Percentiles rank a stretch among this genome's conserved stretches.
phyloP scores from a whole-genome alignment of 2,888 invertebrate genomes.

The Junonia oenone region DNA sequence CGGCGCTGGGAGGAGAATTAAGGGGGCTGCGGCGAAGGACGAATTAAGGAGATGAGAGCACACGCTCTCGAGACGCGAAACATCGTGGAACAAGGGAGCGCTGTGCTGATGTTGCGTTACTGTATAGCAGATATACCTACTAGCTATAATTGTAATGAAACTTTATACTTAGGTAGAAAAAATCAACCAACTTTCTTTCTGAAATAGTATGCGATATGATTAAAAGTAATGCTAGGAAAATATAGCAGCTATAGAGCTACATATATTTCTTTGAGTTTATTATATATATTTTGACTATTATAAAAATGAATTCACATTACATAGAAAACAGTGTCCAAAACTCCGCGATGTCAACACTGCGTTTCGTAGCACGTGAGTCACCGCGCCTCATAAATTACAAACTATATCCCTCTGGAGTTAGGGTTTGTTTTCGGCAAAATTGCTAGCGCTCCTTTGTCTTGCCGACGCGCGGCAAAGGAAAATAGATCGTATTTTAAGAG shows the following conservation, averaged over 20 bases:
- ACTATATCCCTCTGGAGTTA: constrained; percentile 74
- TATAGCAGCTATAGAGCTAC: no score
- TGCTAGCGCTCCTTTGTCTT: constrained; percentile 72
- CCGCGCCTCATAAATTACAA: constrained; percentile 68
- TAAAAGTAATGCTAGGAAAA: background rate
- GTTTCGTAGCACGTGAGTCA: constrained; percentile 69
- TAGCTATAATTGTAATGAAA: no score
- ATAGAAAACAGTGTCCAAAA: constrained; percentile 37
- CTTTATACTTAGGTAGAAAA: constrained; percentile 12
- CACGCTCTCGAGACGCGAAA: constrained; percentile 74
- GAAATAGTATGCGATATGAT: background rate
- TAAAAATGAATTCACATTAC: background rate
- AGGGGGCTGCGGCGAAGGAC: constrained; percentile 79
- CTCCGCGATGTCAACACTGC: constrained; percentile 62
- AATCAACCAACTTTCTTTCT: background rate
- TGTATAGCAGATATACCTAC: constrained; percentile 5
- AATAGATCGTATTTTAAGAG: constrained; percentile 46
- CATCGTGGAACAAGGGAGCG: constrained; percentile 61
- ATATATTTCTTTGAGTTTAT: no score
- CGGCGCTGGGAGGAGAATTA: constrained; percentile 63
- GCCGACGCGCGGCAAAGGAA: constrained; percentile 35
- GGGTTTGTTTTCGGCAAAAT: constrained; percentile 75
- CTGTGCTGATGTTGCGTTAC: constrained; percentile 24
- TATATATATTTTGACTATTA: no score
- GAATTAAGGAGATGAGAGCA: constrained; percentile 80